Evolutionary conservation across 2,113 vertebrate species (phyloP).

Genomic region (Pseudopodoces humilis): DNA sequence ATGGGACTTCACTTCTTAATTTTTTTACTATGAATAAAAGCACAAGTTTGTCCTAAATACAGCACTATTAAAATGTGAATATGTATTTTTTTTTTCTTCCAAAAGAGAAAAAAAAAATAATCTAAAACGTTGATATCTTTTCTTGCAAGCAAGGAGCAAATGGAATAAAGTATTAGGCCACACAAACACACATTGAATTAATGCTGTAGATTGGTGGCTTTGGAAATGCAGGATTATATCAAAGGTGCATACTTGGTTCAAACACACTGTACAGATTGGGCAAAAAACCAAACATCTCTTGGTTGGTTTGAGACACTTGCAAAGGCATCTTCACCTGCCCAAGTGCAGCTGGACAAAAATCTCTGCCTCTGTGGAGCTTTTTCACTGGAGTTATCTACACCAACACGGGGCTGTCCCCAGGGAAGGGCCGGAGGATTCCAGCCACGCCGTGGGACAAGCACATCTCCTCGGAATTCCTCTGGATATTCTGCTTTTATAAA

Average conservation of each 20-base stretch:
- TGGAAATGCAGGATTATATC: conserved; percentile 69
- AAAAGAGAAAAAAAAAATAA: not conserved
- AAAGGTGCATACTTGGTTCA: conserved; percentile 68
- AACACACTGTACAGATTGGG: conserved; percentile 63
- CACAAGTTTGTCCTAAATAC: conserved; percentile 69
- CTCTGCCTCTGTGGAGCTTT: conserved; percentile 48
- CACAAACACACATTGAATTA: conserved; percentile 53
- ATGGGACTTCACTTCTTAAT: conserved; percentile 52
- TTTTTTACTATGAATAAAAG: conserved; percentile 70
- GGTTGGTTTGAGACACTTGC: conserved; percentile 31
- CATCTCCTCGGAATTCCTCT: conserved; percentile 76
- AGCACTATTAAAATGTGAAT: conserved; percentile 73
- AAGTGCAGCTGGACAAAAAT: conserved; percentile 31
- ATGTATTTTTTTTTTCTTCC: conserved; percentile 5
- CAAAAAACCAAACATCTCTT: conserved; percentile 30
- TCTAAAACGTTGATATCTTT: conserved; percentile 59
- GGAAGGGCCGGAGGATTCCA: conserved; percentile 15
- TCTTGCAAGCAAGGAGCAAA: conserved; percentile 75
- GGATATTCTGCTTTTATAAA: conserved; percentile 82
- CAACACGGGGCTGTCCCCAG: conserved; percentile 34
- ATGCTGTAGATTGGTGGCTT: conserved; percentile 65
- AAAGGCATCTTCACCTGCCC: conserved; percentile 56
- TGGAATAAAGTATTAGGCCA: conserved; percentile 68
- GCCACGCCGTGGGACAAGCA: conserved; percentile 67
- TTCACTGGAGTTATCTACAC: conserved; percentile 58